Base-by-base conservation (phyloP, 2,113 vertebrate species). In the Anguilla japonica region DNA sequence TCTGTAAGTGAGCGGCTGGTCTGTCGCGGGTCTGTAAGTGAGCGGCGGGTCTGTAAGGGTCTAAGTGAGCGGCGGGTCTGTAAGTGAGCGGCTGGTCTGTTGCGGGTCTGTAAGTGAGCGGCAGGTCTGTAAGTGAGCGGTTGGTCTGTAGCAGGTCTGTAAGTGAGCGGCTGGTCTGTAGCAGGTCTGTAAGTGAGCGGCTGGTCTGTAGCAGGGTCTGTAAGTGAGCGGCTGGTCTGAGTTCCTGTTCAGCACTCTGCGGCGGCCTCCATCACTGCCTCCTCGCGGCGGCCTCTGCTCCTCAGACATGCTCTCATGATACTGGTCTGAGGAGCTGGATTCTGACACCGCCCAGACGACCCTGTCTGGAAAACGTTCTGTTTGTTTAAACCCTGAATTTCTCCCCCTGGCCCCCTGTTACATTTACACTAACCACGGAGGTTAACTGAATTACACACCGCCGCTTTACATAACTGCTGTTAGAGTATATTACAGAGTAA, bases 341-440 rank as follows among this genome's bases (percentile, higher is more conserved):
- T 41, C 13, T 20, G 80, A 81, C 15, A 1, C 8, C 15, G n/a
- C 46, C 41, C 41, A 82, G 81, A 5, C 20, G 18, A 26, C 41
- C 81, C 41, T 5, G 81, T 82, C 79, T 81, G 79, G 79, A 81
- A 14, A 81, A 81, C 41, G 39, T 82, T 41, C 14, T 53, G 22
- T 53, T 82, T 46, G 43, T 46, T 41, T 26, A 82, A 46, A n/a
- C 46, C 81, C 46, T 22, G 13, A 82, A 22, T 29, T 2, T 15
- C 22, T 29, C 81, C 46, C 41, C 43, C 46, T 53, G n/a, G 41
- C 41, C 46, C 81, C 41, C 41, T n/a, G 26, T 46, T 40, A 9
- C 16, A 82, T 26, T 34, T 20, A 46, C 40, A 82, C 18, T 22
- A 26, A 26, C 43, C 46, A 41, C 13, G 43, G 43, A 20, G 16